A percentile compares a stretch with the other conserved stretches of the same genome.
Conservation (phyloP, 2,888 invertebrate species). For the Horisme vitalbata region DNA sequence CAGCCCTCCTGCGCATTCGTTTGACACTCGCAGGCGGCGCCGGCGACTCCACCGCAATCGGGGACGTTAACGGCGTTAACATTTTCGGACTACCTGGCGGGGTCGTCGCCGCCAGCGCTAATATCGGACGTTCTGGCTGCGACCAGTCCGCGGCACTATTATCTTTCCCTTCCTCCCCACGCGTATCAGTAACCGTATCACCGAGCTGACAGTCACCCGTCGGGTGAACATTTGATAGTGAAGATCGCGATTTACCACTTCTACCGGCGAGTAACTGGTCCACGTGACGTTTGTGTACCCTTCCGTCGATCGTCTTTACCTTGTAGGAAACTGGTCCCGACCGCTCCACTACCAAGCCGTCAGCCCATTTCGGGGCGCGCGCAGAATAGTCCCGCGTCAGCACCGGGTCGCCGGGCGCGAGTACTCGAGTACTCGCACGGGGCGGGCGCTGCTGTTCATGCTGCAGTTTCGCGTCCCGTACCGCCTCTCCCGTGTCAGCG, state of each 20-base stretch:
- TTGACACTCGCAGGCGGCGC: background rate
- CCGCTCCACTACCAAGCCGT: conserved; percentile 4
- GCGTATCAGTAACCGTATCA: background rate
- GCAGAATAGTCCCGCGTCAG: too few species aligned
- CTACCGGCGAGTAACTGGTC: conserved; percentile 5
- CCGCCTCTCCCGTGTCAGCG: too few species aligned
- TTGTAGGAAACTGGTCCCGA: conserved; percentile 18
- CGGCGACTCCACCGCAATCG: background rate
- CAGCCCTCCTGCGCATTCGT: background rate
- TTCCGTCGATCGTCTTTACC: conserved; percentile 10
- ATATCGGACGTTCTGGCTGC: background rate
- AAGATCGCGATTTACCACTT: background rate
- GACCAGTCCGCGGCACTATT: background rate
- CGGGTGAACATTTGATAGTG: background rate
- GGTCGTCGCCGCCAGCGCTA: too few species aligned
- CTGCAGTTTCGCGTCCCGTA: too few species aligned
- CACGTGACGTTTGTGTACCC: conserved; percentile 8
- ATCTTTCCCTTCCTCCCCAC: background rate
- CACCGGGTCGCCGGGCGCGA: too few species aligned
- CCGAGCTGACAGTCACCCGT: background rate
- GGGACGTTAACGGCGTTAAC: background rate
- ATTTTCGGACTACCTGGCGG: background rate
- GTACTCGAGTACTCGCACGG: too few species aligned
- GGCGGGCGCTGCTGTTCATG: too few species aligned
- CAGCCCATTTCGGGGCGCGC: too few species aligned